A percentile compares a stretch with the other conserved stretches of the same genome.
Evolutionary conservation across 92 coral and sea anemone genomes (phyloP).

Genomic region (Scolanthus callimorphus): DNA sequence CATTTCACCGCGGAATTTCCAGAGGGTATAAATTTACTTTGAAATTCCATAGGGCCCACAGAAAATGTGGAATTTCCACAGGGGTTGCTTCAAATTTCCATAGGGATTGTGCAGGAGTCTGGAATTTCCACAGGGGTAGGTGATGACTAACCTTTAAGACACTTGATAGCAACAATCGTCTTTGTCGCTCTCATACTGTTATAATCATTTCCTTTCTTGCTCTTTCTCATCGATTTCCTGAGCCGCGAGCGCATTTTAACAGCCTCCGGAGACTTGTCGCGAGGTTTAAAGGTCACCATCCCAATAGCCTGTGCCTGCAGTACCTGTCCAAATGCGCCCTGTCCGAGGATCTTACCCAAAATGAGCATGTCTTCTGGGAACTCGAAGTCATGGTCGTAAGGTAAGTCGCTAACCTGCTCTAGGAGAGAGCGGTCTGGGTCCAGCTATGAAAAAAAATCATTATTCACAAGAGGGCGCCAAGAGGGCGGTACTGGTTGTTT

Average conservation of each 20-base stretch:
- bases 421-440: constrained; percentile 89
- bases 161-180: constrained; percentile 19
- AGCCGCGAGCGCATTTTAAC: constrained; percentile 67
- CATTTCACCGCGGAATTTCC: too few relatives aligned
- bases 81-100: too few relatives aligned
- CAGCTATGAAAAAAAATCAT: constrained; percentile 42
- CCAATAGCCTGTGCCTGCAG: constrained; percentile 90
- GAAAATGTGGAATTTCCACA: too few relatives aligned
- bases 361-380: constrained; percentile 86
- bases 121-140: too few relatives aligned
- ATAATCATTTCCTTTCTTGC: background rate
- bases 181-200: constrained; percentile 4
- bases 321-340: constrained; percentile 98
- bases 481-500: too few relatives aligned
- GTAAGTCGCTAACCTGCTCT: constrained; percentile 86
- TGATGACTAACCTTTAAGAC: constrained; percentile 6
- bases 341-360: constrained; percentile 75
- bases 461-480: too few relatives aligned
- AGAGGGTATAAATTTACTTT: too few relatives aligned
- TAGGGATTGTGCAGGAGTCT: too few relatives aligned
- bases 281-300: constrained; percentile 63
- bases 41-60: too few relatives aligned
- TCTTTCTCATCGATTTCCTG: constrained; percentile 55
- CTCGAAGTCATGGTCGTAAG: constrained; percentile 97
- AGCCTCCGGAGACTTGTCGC: constrained; percentile 31